Evolutionary conservation across 35 echinoderm and acorn worm genomes (phyloP).

Genomic region (Eucidaris tribuloides): DNA sequence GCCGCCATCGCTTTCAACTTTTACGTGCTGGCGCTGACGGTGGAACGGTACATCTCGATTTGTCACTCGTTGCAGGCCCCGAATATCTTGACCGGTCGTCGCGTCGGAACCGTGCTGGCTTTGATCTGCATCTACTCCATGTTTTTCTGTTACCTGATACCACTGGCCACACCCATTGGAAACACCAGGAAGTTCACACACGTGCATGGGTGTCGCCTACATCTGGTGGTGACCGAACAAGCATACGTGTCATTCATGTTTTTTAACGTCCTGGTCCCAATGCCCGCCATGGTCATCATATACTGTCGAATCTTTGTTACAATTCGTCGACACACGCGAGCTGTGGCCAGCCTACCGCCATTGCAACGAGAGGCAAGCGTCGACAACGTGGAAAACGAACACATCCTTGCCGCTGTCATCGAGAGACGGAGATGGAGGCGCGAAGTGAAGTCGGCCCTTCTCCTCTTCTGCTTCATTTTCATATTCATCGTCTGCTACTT

Average conservation of each 20-base stretch:
- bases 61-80: neutral
- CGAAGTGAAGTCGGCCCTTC: neutral
- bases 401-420: neutral
- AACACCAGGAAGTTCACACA: neutral
- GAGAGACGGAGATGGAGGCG: neutral
- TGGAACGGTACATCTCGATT: slow-evolving; percentile 2
- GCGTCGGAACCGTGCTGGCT: neutral
- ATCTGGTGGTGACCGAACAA: neutral
- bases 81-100: neutral
- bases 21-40: neutral
- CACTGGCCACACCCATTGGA: neutral
- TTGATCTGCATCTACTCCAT: neutral
- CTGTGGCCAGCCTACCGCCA: neutral
- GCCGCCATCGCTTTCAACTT: neutral
- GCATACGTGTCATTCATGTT: neutral
- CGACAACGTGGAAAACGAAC: neutral
- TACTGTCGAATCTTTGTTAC: neutral
- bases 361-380: neutral
- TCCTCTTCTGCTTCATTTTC: neutral
- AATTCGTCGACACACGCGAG: neutral
- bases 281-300: neutral
- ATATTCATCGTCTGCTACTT: neutral
- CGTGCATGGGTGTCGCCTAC: neutral
- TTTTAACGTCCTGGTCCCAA: neutral
- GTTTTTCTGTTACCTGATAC: neutral